Evolutionary conservation across 2,797 vertebrate species (phyloP), one percentile per base, ranked within the genome.

Genomic region (Masticophis lateralis): DNA sequence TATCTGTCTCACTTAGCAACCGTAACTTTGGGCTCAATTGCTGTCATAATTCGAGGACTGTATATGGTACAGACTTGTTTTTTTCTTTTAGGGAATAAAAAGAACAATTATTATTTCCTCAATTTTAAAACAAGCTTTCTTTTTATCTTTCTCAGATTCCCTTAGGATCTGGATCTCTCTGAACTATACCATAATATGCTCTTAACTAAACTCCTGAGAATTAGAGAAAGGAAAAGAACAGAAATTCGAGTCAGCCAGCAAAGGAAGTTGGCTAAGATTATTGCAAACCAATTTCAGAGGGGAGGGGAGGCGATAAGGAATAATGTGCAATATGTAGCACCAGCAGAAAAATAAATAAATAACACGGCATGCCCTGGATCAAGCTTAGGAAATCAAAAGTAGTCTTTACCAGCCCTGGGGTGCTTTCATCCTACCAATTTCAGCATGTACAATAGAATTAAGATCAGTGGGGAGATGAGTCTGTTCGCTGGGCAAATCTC

Each of bases 221-320:
- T 27, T 32, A 32, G 8, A 32, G 57, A 32, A 74, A 47, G 22
- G 63, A 89, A 55, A 87, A 63, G 69, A 91, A 66, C n/a, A 61
- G 90, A 66, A 51, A 51, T 51, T 51, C 1, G 47, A 51, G 47
- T 6, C 47, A 51, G 86, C 86, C n/a, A 66, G n/a, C 87, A 89
- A 91, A 91, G 22, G 69, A 86, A 57, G 11, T 9, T 86, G 87
- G 60, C 90, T 88, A 88, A 91, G 47, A 43, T 86, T 56, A 43
- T 20, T 69, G 61, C 61, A 51, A 93, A 91, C 90, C 90, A 91
- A 91, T 91, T 93, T 91, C 27, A 53, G 56, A 28, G 86, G 56
- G n/a, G 8, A 16, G n/a, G 8, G 16, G 32, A 20, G 8, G 3
- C 9, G 32, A 22, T 79, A 47, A 79, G 37, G 74, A 79, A 22